Evolutionary conservation across 2,888 invertebrate species (phyloP).

Genomic region (Carterocephalus palaemon): DNA sequence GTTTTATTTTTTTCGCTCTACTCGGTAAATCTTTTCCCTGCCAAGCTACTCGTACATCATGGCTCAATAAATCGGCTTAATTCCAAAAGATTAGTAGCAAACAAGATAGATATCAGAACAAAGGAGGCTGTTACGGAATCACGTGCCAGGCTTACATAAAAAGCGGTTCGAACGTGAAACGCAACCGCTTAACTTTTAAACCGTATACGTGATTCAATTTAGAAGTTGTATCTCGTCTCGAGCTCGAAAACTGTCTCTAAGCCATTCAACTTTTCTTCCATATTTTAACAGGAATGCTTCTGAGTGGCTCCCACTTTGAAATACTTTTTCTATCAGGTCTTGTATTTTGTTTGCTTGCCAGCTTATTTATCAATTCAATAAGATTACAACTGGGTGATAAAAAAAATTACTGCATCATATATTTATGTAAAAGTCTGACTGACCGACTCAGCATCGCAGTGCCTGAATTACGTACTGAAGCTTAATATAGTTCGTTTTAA

Average conservation of each 20-base stretch:
- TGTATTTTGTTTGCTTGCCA: constrained; percentile 22
- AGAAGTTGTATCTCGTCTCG: constrained; percentile 63
- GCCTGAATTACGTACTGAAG: too few species aligned
- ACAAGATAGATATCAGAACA: constrained; percentile 25
- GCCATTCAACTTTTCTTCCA: constrained; percentile 64
- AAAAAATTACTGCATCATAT: too few species aligned
- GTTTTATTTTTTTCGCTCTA: constrained; percentile 9
- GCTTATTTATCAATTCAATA: constrained; percentile 15
- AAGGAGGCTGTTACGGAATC: constrained; percentile 48
- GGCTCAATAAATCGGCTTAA: constrained; percentile 24
- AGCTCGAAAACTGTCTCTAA: constrained; percentile 63
- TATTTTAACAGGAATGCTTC: constrained; percentile 54
- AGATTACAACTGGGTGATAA: too few species aligned
- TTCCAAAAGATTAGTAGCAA: constrained; percentile 23
- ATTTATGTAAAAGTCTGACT: too few species aligned
- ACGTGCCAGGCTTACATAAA: constrained; percentile 67
- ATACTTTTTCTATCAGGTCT: constrained; percentile 33
- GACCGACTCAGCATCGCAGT: too few species aligned
- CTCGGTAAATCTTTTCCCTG: constrained; percentile 22
- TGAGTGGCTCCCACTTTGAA: constrained; percentile 40
- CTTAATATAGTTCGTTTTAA: too few species aligned
- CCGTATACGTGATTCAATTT: constrained; percentile 78
- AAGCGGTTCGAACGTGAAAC: constrained; percentile 66
- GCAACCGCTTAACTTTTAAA: constrained; percentile 77
- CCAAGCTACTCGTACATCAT: constrained; percentile 14